phyloP scores from a whole-genome alignment of 2,888 invertebrate species.

The Macrostomum cliftonense region DNA sequence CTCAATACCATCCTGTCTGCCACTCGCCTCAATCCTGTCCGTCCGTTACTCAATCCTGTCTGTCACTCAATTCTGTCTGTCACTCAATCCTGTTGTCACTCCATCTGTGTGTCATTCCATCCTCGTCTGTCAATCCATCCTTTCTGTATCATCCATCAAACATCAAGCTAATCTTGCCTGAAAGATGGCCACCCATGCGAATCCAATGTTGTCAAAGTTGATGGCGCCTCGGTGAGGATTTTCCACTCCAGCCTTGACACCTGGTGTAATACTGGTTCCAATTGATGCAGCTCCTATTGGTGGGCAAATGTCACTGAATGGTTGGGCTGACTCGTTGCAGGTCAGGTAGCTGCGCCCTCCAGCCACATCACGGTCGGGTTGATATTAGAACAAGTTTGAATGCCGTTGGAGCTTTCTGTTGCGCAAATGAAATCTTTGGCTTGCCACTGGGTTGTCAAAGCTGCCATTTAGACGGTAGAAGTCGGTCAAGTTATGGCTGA shows the following conservation, averaged over 20 bases:
- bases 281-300: conserved; percentile 60
- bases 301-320: conserved; percentile 43
- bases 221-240: conserved; percentile 98
- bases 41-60: no score
- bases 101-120: no score
- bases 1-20: no score
- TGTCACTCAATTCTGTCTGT: no score
- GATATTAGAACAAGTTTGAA: conserved; percentile 64
- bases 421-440: conserved; percentile 87
- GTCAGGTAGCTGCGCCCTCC: conserved; percentile 50
- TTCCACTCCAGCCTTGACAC: conserved; percentile 66
- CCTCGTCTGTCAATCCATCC: no score
- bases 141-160: no score
- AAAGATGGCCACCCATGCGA: conserved; percentile 99
- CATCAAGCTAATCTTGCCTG: no score
- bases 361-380: conserved; percentile 48
- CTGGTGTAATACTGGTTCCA: conserved; percentile 96
- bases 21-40: no score
- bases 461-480: conserved; percentile 18
- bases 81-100: no score
- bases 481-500: conserved; percentile 19
- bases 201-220: conserved; percentile 96
- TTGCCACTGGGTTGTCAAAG: conserved; percentile 11
- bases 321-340: conserved; percentile 55
- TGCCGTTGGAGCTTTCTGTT: conserved; percentile 71